Percentiles rank a stretch among this genome's conserved stretches.
phyloP scores from a whole-genome alignment of 2,113 vertebrate species.

The Heterocephalus glaber region DNA sequence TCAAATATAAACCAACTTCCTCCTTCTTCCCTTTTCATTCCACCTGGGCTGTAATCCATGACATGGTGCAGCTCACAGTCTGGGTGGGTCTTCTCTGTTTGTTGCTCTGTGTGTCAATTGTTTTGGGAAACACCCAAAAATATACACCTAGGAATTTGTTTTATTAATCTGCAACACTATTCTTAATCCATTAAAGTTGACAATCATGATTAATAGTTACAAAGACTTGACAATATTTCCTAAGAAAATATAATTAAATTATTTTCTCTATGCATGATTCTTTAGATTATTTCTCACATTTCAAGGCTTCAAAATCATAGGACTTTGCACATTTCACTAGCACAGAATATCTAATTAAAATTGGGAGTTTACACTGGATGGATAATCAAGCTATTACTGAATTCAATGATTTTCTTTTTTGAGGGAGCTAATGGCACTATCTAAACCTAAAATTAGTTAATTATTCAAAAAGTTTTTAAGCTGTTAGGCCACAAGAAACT shows the following conservation, averaged over 20 bases:
- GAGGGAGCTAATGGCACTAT: conserved; percentile 4
- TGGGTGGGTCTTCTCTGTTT: background rate
- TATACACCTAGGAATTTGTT: background rate
- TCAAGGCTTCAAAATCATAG: background rate
- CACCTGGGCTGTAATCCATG: background rate
- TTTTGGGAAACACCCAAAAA: background rate
- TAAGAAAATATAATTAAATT: background rate
- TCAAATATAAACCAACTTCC: background rate
- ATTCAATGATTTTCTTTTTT: background rate
- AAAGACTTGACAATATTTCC: background rate
- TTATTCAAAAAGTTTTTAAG: conserved; percentile 3
- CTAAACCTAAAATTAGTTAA: background rate
- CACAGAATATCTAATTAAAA: background rate
- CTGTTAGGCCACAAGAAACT: background rate
- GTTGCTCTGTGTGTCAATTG: background rate
- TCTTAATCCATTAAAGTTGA: background rate
- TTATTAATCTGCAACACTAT: background rate
- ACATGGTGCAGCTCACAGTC: background rate
- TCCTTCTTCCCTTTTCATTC: background rate
- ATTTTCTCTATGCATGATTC: conserved; percentile 5
- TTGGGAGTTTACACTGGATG: background rate
- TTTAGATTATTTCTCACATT: conserved; percentile 8
- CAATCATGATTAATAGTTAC: background rate
- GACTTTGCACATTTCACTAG: background rate
- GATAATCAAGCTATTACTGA: background rate